Percentiles rank a stretch among this genome's conserved stretches.
These are phyloP conservation scores for Urocynchramus pylzowi DNA, from an alignment of 2,113 vertebrate genomes.

Conservation along the genomic window DNA sequence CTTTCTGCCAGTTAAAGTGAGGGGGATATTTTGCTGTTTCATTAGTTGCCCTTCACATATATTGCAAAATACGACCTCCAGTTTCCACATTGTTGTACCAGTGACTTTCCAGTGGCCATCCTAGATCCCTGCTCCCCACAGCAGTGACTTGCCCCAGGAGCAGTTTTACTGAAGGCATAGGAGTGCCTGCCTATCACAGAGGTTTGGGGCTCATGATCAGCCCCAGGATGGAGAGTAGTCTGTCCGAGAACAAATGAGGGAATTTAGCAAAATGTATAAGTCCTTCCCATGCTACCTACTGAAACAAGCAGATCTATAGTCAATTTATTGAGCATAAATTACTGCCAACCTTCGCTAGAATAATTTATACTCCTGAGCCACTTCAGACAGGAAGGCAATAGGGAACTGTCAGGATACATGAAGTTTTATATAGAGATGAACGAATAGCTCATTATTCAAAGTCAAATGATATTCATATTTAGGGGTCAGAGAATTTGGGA, in stretches of 20 bases:
- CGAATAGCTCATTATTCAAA: conserved; percentile 69
- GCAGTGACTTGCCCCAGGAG: background rate
- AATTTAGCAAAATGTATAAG: conserved; percentile 54
- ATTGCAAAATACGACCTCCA: background rate
- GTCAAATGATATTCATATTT: conserved; percentile 70
- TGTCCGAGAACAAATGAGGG: conserved; percentile 28
- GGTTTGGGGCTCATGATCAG: background rate
- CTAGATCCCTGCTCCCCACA: background rate
- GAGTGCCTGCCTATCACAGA: background rate
- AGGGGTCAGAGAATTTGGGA: conserved; percentile 70
- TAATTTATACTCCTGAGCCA: conserved; percentile 70
- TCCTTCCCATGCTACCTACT: conserved; percentile 55
- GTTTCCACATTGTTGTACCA: background rate
- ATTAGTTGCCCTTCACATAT: background rate
- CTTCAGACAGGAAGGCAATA: conserved; percentile 66
- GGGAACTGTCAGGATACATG: conserved; percentile 69
- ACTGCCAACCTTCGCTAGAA: conserved; percentile 63
- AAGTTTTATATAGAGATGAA: conserved; percentile 69
- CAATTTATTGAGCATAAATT: conserved; percentile 72
- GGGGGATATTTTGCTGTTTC: background rate
- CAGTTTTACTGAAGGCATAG: background rate
- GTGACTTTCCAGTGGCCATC: background rate
- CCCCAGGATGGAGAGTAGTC: background rate
- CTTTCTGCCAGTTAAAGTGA: background rate
- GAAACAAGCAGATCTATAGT: conserved; percentile 68